Evolutionary conservation across 2,113 vertebrate genomes (phyloP), one percentile per base, ranked within the genome.

Genomic region (Catharus fuscescens): DNA sequence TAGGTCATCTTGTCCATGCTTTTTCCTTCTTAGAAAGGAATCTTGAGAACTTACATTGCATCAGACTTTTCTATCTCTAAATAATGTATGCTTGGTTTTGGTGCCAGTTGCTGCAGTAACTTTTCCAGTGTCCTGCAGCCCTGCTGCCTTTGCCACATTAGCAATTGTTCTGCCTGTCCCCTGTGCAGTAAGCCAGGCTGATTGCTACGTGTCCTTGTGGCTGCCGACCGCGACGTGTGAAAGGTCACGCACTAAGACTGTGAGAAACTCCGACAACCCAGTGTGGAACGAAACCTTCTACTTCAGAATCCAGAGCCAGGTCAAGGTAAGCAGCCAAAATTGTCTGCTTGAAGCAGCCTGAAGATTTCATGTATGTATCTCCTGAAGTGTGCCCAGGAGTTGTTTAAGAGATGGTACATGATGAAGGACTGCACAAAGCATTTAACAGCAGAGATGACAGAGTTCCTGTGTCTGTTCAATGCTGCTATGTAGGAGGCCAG

Each of bases 281-380:
- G 97, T 98, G 72, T 99, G 99, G 99, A 98, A 99, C 0, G 98
- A 99, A 94, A 98, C 90, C 9, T 99, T 99, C 92, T 97, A 91
- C 79, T 99, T 98, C 86, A 98, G 98, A 83, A 97, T 99, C 82
- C 98, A 98, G 80, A 97, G 94, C 70, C 96, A 91, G 53, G 97
- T 99, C 38, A 99, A 99, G 98, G 98, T 99, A 95, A 97, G 95
- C 40, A 86, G 36, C 17, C 14, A 12, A 81, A 80, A 26, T 1
- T 40, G 2, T 36, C 31, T 77, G 21, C 73, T 65, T 91, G 64
- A 70, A 54, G 53, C 31, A 80, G 26, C 17, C 45, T 88, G 45
- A 72, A 82, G 50, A 15, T 80, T 38, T 44, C 1, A 3, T 80
- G 28, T 32, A 2, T 40, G 10, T 47, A 2, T 34, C 10, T 73